These are phyloP conservation scores for Limnephilus rhombicus DNA, from an alignment of 2,888 invertebrate species.

Conservation along the genomic window DNA sequence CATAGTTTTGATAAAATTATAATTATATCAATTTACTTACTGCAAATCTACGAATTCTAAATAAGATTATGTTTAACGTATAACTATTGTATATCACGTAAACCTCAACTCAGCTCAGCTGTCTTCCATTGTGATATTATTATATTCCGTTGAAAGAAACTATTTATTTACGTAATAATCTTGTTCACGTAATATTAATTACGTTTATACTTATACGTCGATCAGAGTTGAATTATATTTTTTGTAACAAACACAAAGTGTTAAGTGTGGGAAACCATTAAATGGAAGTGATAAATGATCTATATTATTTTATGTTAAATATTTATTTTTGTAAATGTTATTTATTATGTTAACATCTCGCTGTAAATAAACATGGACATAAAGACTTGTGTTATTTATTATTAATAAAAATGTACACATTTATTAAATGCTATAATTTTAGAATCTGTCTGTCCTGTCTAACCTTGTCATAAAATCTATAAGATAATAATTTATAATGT, in stretches of 20 bases:
- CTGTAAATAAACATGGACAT: conserved; percentile 42
- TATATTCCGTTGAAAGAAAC: conserved; percentile 39
- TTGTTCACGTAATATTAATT: not conserved
- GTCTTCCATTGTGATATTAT: conserved; percentile 50
- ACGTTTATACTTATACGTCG: not conserved
- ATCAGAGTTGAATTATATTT: not conserved
- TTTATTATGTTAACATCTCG: conserved; percentile 47
- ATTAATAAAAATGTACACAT: not conserved
- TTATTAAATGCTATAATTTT: not conserved
- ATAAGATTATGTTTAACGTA: conserved; percentile 6
- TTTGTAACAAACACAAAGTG: conserved; percentile 18
- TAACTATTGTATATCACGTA: conserved; percentile 13
- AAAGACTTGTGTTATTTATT: not conserved
- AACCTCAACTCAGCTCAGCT: conserved; percentile 15
- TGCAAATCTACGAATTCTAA: not conserved
- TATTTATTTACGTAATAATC: conserved; percentile 33
- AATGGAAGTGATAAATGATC: conserved; percentile 37
- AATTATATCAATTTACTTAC: not conserved
- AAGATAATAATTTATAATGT: too few relatives aligned
- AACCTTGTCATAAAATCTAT: too few relatives aligned
- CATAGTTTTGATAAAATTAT: not conserved
- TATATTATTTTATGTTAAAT: conserved; percentile 42
- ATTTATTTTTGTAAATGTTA: conserved; percentile 52
- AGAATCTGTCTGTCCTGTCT: not conserved
- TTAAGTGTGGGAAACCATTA: not conserved